These are phyloP conservation scores for Sussaba pulchella DNA, from an alignment of 2,888 invertebrate genomes.

Conservation along the genomic window DNA sequence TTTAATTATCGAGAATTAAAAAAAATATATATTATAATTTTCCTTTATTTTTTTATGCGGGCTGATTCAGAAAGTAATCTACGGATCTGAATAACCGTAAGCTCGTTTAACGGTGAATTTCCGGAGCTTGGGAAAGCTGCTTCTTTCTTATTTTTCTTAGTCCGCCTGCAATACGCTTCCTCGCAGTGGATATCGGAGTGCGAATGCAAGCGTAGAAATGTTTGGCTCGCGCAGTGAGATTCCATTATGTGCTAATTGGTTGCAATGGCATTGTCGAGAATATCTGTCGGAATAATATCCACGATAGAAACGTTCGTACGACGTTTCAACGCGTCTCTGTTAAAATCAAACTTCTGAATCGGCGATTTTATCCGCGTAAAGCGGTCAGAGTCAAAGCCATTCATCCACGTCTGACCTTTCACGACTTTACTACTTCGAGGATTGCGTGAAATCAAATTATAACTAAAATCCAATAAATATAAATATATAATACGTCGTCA, in stretches of 20 bases:
- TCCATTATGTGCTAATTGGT: conserved; percentile 21
- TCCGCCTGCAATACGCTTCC: neutral
- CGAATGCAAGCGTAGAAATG: neutral
- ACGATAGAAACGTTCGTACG: no score
- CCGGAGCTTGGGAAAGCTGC: neutral
- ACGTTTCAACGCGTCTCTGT: neutral
- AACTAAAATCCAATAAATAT: no score
- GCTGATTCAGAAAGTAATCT: neutral
- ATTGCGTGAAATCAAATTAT: no score
- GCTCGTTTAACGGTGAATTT: neutral
- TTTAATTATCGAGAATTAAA: neutral
- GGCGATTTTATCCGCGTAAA: neutral
- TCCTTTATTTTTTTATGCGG: neutral
- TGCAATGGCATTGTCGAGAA: neutral
- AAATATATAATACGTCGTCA: no score
- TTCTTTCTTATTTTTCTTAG: neutral
- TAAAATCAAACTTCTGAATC: neutral
- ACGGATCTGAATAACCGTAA: neutral
- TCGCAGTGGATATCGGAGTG: neutral
- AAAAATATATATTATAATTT: no score
- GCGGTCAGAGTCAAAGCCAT: neutral
- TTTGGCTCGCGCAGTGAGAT: neutral
- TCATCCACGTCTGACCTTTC: no score
- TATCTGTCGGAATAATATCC: neutral
- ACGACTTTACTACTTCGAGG: no score